Base-by-base conservation (phyloP, 2,888 invertebrate genomes). In the Calliopum simillimum region DNA sequence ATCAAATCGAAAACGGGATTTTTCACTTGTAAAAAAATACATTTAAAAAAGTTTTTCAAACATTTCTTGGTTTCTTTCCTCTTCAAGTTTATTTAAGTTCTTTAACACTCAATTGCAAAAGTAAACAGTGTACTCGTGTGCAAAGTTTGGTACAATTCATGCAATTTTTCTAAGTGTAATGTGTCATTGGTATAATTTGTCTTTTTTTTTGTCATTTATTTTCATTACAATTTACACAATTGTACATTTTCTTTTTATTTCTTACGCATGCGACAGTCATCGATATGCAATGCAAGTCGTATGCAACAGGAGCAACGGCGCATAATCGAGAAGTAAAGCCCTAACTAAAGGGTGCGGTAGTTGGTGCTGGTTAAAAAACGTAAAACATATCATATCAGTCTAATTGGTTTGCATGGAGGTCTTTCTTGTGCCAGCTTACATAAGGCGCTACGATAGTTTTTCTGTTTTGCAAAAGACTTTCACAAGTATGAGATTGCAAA, bases 401-500 rank as follows among this genome's bases (percentile, higher is more conserved):
- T 59, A 43, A 59, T 59, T 59, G 59, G 12, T 47, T 58, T 67
- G 33, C 25, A 14, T 46, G 49, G 49, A 51, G 51, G 51, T 46
- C 33, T 51, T n/a, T n/a, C 23, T 51, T 13, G 49, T 21, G 21
- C 25, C 53, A 47, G 49, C 44, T 43, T 73, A 69, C 44, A 55
- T 47, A 51, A 56, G 33, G 61, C 8, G 8, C 1, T 8, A 33
- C 14, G 19, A 21, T 59, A 21, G n/a, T 51, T 73, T 33, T 71
- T 75, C 55, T n/a, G n/a, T n/a, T 14, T 25, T 55, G 33, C 33
- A 33, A 33, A n/a, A 8, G 33, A 2, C 33, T 33, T 33, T 33
- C 33, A 33, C 33, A 33, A 33, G 8, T 33, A 33, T 33, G 33
- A 33, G 5, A 33, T 33, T 73, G 73, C 73, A 76, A 75, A 78